Evolutionary conservation across 2,797 vertebrate species (phyloP).

Genomic region (Furcifer pardalis): DNA sequence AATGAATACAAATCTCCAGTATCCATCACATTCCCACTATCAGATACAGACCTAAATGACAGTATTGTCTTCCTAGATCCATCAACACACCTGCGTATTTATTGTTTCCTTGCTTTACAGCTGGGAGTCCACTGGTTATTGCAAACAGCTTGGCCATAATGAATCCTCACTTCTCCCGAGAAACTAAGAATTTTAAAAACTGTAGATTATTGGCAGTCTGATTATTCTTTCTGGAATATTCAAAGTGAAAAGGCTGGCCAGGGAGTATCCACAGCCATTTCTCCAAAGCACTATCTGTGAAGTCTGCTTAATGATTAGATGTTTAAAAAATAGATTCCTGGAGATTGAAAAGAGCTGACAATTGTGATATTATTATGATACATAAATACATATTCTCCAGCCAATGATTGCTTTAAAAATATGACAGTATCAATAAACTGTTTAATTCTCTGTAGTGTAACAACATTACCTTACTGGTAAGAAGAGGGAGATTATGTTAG

Average conservation of each 20-base stretch:
- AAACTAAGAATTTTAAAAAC: conserved; percentile 21
- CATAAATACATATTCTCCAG: conserved; percentile 10
- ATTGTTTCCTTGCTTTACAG: conserved; percentile 20
- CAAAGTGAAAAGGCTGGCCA: not conserved
- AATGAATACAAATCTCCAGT: too few species aligned
- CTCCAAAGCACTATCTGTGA: conserved; percentile 13
- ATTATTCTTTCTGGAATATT: conserved; percentile 12
- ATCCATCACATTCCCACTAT: not conserved
- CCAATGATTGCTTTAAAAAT: not conserved
- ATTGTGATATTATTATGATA: conserved; percentile 16
- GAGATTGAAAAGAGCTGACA: conserved; percentile 17
- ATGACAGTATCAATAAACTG: not conserved
- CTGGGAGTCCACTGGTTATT: conserved; percentile 32
- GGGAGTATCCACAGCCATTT: not conserved
- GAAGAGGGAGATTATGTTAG: too few species aligned
- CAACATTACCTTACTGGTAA: not conserved
- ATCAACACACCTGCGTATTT: conserved; percentile 52
- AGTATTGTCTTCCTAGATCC: conserved; percentile 13
- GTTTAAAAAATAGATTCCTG: not conserved
- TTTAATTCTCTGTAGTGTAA: not conserved
- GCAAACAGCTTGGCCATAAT: conserved; percentile 16
- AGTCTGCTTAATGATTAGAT: conserved; percentile 8
- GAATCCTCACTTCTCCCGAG: not conserved
- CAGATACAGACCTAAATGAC: not conserved
- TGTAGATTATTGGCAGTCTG: not conserved